Evolutionary conservation across 2,888 invertebrate genomes (phyloP).

Genomic region (Spisula subtruncata): DNA sequence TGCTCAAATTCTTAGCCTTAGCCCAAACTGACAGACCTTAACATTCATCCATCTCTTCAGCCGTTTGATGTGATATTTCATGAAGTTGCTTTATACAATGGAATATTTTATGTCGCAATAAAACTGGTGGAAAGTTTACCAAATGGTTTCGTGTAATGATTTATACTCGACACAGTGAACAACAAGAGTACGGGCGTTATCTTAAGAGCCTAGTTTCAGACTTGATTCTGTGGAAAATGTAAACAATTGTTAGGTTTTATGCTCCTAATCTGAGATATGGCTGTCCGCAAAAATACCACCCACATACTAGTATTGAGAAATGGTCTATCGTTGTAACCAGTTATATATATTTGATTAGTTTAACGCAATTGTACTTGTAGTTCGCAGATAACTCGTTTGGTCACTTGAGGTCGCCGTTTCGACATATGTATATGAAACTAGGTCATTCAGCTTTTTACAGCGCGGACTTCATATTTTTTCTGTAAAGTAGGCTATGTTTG

Average conservation of each 20-base stretch:
- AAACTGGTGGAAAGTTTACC: slow-evolving; percentile 64
- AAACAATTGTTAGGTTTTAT: slow-evolving; percentile 53
- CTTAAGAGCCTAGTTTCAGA: slow-evolving; percentile 38
- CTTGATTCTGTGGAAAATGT: slow-evolving; percentile 44
- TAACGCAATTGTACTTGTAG: no score
- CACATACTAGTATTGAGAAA: slow-evolving; percentile 27
- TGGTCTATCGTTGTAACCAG: background rate
- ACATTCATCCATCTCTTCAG: background rate
- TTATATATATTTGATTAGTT: no score
- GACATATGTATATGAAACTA: no score
- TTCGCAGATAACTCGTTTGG: no score
- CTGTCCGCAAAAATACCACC: slow-evolving; percentile 44
- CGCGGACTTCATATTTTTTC: no score
- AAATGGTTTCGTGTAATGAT: slow-evolving; percentile 69
- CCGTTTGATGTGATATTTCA: slow-evolving; percentile 51
- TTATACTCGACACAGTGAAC: slow-evolving; percentile 48
- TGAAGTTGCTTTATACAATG: slow-evolving; percentile 54
- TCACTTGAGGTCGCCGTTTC: no score
- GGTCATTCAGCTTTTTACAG: no score
- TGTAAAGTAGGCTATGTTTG: no score
- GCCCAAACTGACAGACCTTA: slow-evolving; percentile 50
- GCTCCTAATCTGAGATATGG: slow-evolving; percentile 37
- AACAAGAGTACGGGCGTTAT: slow-evolving; percentile 40
- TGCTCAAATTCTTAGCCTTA: slow-evolving; percentile 42
- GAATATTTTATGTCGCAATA: slow-evolving; percentile 66